Percentiles rank a stretch among this genome's conserved stretches.
These are phyloP conservation scores for Oxyura jamaicensis DNA, from an alignment of 2,113 vertebrate genomes.

Conservation along the genomic window DNA sequence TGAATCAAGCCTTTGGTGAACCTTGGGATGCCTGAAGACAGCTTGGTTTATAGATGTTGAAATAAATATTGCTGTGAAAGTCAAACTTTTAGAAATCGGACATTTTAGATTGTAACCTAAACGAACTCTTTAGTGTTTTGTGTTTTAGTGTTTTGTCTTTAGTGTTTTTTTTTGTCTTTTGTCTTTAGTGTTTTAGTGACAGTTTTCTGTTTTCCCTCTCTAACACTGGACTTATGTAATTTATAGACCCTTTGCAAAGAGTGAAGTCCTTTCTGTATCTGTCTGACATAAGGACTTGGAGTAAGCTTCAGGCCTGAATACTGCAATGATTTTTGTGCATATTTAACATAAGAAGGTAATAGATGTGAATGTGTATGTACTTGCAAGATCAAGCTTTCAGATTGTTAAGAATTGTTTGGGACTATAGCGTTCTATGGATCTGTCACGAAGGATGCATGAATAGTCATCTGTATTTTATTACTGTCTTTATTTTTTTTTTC, in stretches of 20 bases:
- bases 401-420: not conserved
- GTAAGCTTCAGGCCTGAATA: not conserved
- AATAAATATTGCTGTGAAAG: not conserved
- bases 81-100: not conserved
- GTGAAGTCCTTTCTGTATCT: fast-evolving
- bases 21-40: not conserved
- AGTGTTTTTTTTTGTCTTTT: too few relatives aligned
- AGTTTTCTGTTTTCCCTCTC: not conserved
- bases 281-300: not conserved
- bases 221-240: not conserved
- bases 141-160: not conserved
- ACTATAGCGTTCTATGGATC: not conserved
- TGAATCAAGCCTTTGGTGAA: not conserved
- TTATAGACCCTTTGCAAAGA: not conserved
- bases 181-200: not conserved
- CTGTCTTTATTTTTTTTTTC: not conserved
- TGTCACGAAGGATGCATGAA: not conserved
- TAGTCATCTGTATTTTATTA: not conserved
- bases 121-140: not conserved
- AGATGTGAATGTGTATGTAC: not conserved
- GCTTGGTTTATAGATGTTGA: not conserved
- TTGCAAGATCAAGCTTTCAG: not conserved
- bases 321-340: not conserved
- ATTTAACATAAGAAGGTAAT: not conserved
- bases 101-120: not conserved